Base-by-base conservation (phyloP, 2,888 invertebrate species). In the Litoditis marina region DNA sequence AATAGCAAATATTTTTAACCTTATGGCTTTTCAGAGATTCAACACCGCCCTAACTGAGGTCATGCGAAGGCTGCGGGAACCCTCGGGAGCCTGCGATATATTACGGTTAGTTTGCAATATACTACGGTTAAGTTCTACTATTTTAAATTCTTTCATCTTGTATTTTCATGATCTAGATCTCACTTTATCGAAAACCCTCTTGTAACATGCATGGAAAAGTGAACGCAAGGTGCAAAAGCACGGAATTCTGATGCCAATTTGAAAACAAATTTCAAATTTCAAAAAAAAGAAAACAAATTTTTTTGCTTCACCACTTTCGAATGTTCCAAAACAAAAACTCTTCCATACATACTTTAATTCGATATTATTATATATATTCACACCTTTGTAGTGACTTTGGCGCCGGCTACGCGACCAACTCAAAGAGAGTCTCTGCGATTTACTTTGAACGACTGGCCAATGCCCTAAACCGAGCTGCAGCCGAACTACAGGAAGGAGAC, bases 391-490 rank as follows among this genome's bases (percentile, higher is more conserved):
- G 73, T 30, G 73, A 73, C 60, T 73, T 73, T 49, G 73, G 73
- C 13, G 73, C 73, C 19, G 63, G 61, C 57, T 73, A 73, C 47
- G 73, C 73, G 34, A 70, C 54, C 32, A 52, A 62, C 42, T 22
- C 70, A n/a, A 73, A 73, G 62, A 50, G 75, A 60, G 73, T 75
- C 22, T 70, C 75, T 7, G 73, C 73, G 2, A 55, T 69, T 32
- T 75, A 67, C 60, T 75, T 75, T 57, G 75, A 75, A 59, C 58
- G 69, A 59, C 60, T 75, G 19, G 75, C 75, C 8, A 73, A 75
- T 57, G 61, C 73, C 8, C 60, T 75, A 66, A 75, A 73, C 36
- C 68, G 70, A 28, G 69, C 75, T 1, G 75, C 75, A 8, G 62
- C 65, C 34, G 69, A 71, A 54, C 61, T 75, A 44, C 75, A 75